Evolutionary conservation across 30 jellyfish, hydroid and myxozoan species (phyloP).

Genomic region (Euphysa ruthae): DNA sequence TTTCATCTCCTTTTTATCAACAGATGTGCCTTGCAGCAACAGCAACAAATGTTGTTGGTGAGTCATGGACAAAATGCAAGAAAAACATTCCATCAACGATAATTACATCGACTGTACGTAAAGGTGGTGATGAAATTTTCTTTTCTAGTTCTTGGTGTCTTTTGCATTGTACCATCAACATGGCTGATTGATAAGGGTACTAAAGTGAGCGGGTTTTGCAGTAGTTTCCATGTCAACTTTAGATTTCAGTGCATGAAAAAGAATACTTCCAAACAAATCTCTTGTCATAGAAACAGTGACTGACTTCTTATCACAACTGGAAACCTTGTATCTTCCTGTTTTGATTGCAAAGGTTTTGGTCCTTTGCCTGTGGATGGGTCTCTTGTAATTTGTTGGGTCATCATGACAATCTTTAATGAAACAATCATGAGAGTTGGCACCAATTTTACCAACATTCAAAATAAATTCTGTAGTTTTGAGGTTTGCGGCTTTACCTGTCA

Average conservation of each 20-base stretch:
- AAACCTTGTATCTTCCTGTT: neutral
- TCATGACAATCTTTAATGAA: neutral
- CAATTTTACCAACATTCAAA: neutral
- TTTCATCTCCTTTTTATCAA: neutral
- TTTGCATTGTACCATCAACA: constrained; percentile 6
- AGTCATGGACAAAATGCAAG: neutral
- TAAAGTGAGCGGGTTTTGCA: neutral
- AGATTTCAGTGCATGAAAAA: neutral
- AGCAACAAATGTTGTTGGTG: constrained; percentile 1
- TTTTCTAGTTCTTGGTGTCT: neutral
- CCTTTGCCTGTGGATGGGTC: neutral
- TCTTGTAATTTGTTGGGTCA: neutral
- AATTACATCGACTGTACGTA: too few relatives aligned
- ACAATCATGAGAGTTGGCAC: neutral
- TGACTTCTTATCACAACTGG: neutral
- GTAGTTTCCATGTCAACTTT: neutral
- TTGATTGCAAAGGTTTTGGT: constrained; percentile 1
- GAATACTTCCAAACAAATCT: constrained; percentile 4
- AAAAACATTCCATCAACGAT: constrained; percentile 11
- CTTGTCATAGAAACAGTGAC: neutral
- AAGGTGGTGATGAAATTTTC: too few relatives aligned
- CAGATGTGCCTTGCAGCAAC: neutral
- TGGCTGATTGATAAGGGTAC: neutral
- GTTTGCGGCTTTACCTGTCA: neutral
- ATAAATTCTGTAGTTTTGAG: neutral